A percentile compares a stretch with the other conserved stretches of the same genome.
These are phyloP conservation scores for Bathynomus jamesi DNA, from an alignment of 1,140 invertebrate species.

Conservation along the genomic window DNA sequence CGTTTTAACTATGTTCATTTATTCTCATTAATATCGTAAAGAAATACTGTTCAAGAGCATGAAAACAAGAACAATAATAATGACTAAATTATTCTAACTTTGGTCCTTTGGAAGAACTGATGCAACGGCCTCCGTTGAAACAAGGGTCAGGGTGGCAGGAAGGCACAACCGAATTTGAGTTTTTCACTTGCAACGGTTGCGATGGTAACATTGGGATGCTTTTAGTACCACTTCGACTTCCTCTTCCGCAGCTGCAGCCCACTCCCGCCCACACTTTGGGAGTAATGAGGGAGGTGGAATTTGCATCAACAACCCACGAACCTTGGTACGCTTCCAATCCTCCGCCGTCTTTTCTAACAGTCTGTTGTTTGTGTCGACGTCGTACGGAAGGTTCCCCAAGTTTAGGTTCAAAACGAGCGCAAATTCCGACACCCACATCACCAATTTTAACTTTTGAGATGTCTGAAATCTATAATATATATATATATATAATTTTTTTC, in stretches of 20 bases:
- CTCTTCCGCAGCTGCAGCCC: neutral
- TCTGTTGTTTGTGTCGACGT: too few relatives aligned
- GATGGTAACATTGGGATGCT: neutral
- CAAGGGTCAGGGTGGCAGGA: neutral
- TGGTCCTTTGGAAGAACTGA: neutral
- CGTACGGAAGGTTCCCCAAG: too few relatives aligned
- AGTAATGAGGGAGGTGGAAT: slow-evolving; percentile 6
- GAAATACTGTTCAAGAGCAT: too few relatives aligned
- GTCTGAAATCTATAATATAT: neutral
- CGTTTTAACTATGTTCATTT: too few relatives aligned
- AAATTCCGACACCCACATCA: slow-evolving; percentile 7
- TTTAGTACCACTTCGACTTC: neutral
- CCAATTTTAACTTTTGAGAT: neutral
- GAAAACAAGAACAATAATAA: too few relatives aligned
- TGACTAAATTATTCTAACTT: too few relatives aligned
- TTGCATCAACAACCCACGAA: slow-evolving; percentile 10
- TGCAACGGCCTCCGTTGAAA: neutral
- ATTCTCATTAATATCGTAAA: too few relatives aligned
- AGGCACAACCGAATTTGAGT: neutral
- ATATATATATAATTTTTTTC: slow-evolving; percentile 3
- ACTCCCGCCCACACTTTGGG: neutral
- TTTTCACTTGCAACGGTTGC: neutral
- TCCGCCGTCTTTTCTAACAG: too few relatives aligned
- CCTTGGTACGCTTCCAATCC: neutral
- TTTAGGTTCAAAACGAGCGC: neutral